A percentile compares a stretch with the other conserved stretches of the same genome.
Conservation (phyloP, 2,113 vertebrate genomes). For the Acrocephalus arundinaceus region DNA sequence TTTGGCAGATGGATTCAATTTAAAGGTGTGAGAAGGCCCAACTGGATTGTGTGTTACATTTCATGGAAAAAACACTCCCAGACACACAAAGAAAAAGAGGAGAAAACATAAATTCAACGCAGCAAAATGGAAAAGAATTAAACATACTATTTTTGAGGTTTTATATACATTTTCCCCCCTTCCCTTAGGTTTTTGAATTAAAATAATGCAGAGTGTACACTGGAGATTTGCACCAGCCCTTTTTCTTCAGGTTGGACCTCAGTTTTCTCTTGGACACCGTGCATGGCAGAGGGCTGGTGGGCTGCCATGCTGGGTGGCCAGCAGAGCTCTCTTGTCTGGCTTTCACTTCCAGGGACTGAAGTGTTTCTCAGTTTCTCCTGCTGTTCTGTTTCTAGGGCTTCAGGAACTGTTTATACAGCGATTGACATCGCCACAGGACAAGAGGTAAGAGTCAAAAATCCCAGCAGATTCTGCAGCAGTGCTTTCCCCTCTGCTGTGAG, state of each 20-base stretch:
- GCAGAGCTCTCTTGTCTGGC: neutral
- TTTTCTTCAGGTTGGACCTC: neutral
- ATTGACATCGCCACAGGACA: constrained; percentile 98
- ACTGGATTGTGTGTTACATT: neutral
- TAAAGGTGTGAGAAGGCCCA: neutral
- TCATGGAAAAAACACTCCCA: neutral
- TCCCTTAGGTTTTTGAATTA: neutral
- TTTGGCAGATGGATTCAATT: neutral
- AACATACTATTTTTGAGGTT: neutral
- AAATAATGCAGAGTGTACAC: neutral
- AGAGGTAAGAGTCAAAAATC: constrained; percentile 78
- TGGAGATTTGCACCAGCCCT: neutral
- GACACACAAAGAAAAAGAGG: neutral
- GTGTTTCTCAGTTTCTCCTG: neutral
- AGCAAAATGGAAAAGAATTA: neutral
- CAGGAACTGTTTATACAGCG: constrained; percentile 96
- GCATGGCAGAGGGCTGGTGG: neutral
- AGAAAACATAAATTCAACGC: neutral
- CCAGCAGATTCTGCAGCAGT: neutral
- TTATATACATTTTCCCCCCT: fast-evolving
- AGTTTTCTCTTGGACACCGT: neutral
- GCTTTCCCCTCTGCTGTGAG: neutral
- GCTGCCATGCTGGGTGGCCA: neutral
- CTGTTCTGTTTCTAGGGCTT: constrained; percentile 82
- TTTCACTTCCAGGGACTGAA: neutral